Conservation (phyloP, 2,888 invertebrate genomes). For the Clivina fossor region DNA sequence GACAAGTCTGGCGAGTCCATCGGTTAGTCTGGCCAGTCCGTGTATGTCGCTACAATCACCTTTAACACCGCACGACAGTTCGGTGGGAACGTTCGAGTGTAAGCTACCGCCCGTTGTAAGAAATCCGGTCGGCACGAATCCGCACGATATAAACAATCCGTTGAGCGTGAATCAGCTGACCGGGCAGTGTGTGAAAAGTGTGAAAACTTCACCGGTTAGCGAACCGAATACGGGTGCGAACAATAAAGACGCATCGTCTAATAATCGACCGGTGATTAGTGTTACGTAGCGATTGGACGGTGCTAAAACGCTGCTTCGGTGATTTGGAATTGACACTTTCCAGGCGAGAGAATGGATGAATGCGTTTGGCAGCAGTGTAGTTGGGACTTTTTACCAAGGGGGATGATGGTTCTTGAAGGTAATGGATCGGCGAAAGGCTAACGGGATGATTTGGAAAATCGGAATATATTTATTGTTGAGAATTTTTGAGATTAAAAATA, state of each 20-base stretch:
- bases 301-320: slow-evolving; percentile 2
- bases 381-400: too few species aligned
- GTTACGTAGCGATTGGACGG: slow-evolving; percentile 51
- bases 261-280: slow-evolving; percentile 54
- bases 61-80: slow-evolving; percentile 51
- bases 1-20: slow-evolving; percentile 68
- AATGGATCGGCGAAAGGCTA: too few species aligned
- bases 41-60: slow-evolving; percentile 57
- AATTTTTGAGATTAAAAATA: too few species aligned
- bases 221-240: slow-evolving; percentile 48
- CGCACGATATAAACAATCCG: slow-evolving; percentile 89
- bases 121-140: slow-evolving; percentile 88
- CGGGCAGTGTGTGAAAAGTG: slow-evolving; percentile 61
- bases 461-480: too few species aligned
- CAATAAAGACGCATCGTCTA: slow-evolving; percentile 50
- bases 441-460: too few species aligned
- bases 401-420: too few species aligned
- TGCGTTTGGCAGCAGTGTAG: too few species aligned
- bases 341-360: too few species aligned
- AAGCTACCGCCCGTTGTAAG: slow-evolving; percentile 53
- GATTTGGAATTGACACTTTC: too few species aligned
- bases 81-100: slow-evolving; percentile 49
- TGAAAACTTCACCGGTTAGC: slow-evolving; percentile 45
- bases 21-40: slow-evolving; percentile 62
- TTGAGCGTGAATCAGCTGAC: slow-evolving; percentile 88